Evolutionary conservation across 2,888 invertebrate species (phyloP), one percentile per base, ranked within the genome.

Genomic region (Morpho achilles): DNA sequence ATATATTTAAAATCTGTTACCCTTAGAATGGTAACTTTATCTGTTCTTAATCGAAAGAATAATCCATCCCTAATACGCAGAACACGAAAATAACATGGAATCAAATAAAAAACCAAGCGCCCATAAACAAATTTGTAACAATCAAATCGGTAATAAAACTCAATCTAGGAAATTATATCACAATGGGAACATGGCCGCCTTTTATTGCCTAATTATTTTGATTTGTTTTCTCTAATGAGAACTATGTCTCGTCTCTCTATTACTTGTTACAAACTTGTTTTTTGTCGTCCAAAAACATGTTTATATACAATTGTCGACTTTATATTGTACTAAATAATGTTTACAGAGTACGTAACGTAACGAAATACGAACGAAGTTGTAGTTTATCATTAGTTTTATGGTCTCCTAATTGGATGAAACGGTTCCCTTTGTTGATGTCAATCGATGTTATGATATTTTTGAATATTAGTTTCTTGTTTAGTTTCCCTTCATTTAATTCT

Each of bases 131-230:
- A 87, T 87, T 86, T 86, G 87, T 87, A 85, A 82, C 84, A 83
- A 87, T 87, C 81, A 82, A 78, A 70, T 63, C 59, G 67, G 66
- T 73, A 76, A 76, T 88, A 87, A 87, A 87, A 68, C 56, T 76
- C 82, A 85, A 83, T 85, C 82, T 81, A 74, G 70, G 65, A 71
- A 76, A 82, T 82, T 79, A 80, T 72, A 72, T 78, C 77, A 84
- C 82, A 85, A 82, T 81, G 75, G 77, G 78, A 80, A 83, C 69
- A 81, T 75, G 76, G 75, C 73, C 70, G 76, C 64, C 62, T 74
- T 87, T 87, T 88, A 88, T 82, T 77, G 77, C 80, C 85, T 87
- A 84, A 88, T 87, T 85, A 87, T 79, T 80, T 85, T 85, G 86
- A 87, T 88, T 87, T 87, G 86, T 86, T 87, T 86, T 84, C 77